These are phyloP conservation scores for Periphyllus acericola DNA, from an alignment of 2,888 invertebrate species.

Conservation along the genomic window DNA sequence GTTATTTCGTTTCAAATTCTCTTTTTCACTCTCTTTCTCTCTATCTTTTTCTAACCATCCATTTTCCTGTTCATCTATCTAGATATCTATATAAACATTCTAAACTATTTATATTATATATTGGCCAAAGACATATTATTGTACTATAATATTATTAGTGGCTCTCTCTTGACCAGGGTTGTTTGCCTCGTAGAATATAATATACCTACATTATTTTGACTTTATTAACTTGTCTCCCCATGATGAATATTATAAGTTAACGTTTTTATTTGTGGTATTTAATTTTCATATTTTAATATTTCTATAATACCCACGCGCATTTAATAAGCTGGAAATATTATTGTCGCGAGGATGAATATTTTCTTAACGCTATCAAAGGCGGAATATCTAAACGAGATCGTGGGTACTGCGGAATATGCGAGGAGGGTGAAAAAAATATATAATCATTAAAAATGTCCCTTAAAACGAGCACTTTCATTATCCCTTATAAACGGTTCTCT, in stretches of 20 bases:
- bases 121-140: background rate
- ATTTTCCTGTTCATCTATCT: no score
- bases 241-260: background rate
- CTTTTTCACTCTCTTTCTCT: background rate
- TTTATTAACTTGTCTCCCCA: background rate
- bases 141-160: background rate
- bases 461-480: constrained; percentile 43
- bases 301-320: background rate
- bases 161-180: background rate
- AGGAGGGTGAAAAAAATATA: background rate
- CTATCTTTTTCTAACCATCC: no score
- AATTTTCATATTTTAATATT: background rate
- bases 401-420: background rate
- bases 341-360: background rate
- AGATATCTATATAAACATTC: no score
- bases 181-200: background rate
- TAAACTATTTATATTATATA: no score
- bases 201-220: background rate
- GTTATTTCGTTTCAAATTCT: background rate
- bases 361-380: constrained; percentile 3
- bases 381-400: constrained; percentile 32
- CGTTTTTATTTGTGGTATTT: background rate
- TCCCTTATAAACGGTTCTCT: constrained; percentile 27
- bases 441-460: constrained; percentile 47
- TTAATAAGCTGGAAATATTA: background rate